These are phyloP conservation scores for Prionailurus bengalensis DNA, from an alignment of 2,113 vertebrate genomes.

Conservation along the genomic window DNA sequence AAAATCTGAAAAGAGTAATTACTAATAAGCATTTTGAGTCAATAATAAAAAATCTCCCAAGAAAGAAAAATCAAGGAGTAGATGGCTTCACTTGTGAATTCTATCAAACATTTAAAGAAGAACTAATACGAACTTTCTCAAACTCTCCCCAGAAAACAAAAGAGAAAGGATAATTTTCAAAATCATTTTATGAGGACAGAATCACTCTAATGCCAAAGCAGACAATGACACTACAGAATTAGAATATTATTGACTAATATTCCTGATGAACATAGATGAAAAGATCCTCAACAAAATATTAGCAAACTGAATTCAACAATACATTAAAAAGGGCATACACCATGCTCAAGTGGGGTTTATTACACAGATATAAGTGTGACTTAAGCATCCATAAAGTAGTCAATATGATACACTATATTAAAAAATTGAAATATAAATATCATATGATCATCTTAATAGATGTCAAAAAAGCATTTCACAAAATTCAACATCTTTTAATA, in stretches of 20 bases:
- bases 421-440: background rate
- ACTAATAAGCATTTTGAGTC: background rate
- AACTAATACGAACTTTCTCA: background rate
- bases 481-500: background rate
- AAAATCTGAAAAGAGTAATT: background rate
- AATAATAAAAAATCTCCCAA: background rate
- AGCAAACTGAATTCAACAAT: no score
- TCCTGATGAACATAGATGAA: no score
- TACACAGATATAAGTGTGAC: background rate
- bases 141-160: no score
- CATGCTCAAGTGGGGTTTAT: no score
- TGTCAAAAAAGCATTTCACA: background rate
- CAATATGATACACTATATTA: background rate
- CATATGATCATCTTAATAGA: background rate
- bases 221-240: background rate
- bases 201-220: background rate
- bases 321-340: no score
- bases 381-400: background rate
- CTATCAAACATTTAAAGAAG: background rate
- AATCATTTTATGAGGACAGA: background rate
- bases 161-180: background rate
- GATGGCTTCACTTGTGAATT: background rate
- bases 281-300: no score
- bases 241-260: no score
- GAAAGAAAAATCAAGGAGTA: background rate